Base-by-base conservation (phyloP, 2,797 vertebrate species). In the Acanthurus tractus region DNA sequence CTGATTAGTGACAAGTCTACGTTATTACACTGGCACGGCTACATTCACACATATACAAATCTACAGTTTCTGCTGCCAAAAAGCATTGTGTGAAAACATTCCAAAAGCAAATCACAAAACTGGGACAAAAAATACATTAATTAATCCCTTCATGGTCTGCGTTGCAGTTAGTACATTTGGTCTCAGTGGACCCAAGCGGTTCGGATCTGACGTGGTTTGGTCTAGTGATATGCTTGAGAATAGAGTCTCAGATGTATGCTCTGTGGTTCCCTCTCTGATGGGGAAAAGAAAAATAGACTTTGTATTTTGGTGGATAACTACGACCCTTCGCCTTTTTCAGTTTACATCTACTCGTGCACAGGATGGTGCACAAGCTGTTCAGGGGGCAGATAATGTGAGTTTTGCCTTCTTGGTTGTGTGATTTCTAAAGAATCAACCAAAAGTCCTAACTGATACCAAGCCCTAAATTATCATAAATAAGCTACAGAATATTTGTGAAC, bases 141-240 rank as follows among this genome's bases (percentile, higher is more conserved):
- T 84, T 20, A 84, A 70, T 88, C 72, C 79, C 77, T 86, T 83
- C 34, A 83, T 78, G 70, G 59, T 80, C 70, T 58, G 64, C 62
- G 58, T 65, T 78, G 76, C 83, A 84, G 75, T 63, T 70, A 61
- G 78, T 68, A 74, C 76, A 85, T 77, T 72, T 70, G 63, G 76
- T 85, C 82, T 85, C 76, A 34, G 55, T 55, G 69, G 82, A 88
- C 78, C 76, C 57, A 18, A 68, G 63, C 62, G 45, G 71, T 78
- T 70, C 23, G 42, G 65, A 78, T 78, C 54, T 74, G 63, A 40
- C 18, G 58, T 58, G 48, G 59, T 71, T 82, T 78, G 76, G 83
- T 73, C 54, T 57, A 61, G 57, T 74, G 77, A 77, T 59, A 54
- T 44, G 66, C 53, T 57, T 72, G 63, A 75, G 59, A 72, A 70